Evolutionary conservation across 2,888 invertebrate species (phyloP), one percentile per base, ranked within the genome.

Genomic region (Apodemia zela): DNA sequence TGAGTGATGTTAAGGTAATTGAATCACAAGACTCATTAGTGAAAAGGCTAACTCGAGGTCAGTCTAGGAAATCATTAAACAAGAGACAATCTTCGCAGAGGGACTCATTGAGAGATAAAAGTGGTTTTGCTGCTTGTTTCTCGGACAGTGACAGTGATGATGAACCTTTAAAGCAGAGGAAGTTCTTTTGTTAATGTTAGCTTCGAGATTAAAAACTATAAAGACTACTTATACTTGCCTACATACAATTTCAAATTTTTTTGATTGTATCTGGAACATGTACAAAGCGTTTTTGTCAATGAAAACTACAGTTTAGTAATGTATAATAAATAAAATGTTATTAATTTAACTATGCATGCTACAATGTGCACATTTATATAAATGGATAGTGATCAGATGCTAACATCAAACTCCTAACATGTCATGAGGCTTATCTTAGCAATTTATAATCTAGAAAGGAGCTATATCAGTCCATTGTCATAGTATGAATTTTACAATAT

Each of bases 81-180:
- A 76, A 73, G 67, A 74, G 72, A 67, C 71, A 71, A 38, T 76
- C 76, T 29, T 67, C 73, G 17, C 73, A 71, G 58, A 78, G 73
- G 63, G 84, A 84, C 75, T 83, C 86, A 0, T 66, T 81, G 21
- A 78, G 83, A 67, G 84, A 89, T 68, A 81, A 79, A 67, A 89
- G 89, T 76, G 90, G 89, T 45, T 89, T 86, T 68, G 73, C 85
- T 0, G 84, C 83, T 7, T 90, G 90, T 70, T 90, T 91, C 69
- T 86, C 90, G 0, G 90, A 90, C 67, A 89, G 88, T 81, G 90
- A 88, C 51, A 83, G 86, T 67, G 89, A 89, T 62, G 80, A 79
- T 81, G 82, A 82, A 72, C 85, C 83, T 11, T 71, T 84, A 29
- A 80, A 83, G 65, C 81, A 81, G 62, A 75, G 79, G 59, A 88